Evolutionary conservation across 1,140 invertebrate species (phyloP).

Genomic region (Harpegnathos saltator): DNA sequence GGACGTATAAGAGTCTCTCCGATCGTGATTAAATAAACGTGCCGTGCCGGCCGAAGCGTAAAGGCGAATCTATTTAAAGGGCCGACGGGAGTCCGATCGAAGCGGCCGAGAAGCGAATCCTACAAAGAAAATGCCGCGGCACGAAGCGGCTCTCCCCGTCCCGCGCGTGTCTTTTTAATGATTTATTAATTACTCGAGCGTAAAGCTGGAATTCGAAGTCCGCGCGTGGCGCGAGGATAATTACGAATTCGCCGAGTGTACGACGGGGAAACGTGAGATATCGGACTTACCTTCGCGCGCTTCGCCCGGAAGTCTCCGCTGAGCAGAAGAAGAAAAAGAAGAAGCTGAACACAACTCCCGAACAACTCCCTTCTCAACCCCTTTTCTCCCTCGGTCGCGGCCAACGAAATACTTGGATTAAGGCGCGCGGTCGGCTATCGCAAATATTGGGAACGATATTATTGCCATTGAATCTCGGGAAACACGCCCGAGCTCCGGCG

Average conservation of each 20-base stretch:
- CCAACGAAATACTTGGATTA: slow-evolving; percentile 8
- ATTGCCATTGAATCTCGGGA: not conserved
- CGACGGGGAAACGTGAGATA: slow-evolving; percentile 27
- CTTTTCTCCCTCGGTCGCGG: not conserved
- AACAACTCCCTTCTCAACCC: not conserved
- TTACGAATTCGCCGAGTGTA: slow-evolving; percentile 54
- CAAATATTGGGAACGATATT: slow-evolving; percentile 16
- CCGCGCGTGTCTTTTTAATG: slow-evolving; percentile 45
- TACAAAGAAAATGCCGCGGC: not conserved
- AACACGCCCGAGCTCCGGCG: not conserved
- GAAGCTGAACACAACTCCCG: too few species aligned
- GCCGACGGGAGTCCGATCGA: not conserved
- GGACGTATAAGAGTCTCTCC: slow-evolving; percentile 13
- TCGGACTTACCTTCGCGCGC: slow-evolving; percentile 31
- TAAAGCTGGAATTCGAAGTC: slow-evolving; percentile 26
- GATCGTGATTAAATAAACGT: slow-evolving; percentile 65
- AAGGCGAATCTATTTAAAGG: not conserved
- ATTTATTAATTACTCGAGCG: slow-evolving; percentile 64
- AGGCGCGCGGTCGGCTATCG: not conserved
- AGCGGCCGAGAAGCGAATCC: not conserved
- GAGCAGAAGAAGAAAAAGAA: not conserved
- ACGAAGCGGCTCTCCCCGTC: too few species aligned
- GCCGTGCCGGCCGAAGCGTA: not conserved
- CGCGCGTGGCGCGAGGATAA: slow-evolving; percentile 22
- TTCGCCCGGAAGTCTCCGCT: slow-evolving; percentile 2